Evolutionary conservation across 2,113 vertebrate species (phyloP).

Genomic region (Platysternon megacephalum): DNA sequence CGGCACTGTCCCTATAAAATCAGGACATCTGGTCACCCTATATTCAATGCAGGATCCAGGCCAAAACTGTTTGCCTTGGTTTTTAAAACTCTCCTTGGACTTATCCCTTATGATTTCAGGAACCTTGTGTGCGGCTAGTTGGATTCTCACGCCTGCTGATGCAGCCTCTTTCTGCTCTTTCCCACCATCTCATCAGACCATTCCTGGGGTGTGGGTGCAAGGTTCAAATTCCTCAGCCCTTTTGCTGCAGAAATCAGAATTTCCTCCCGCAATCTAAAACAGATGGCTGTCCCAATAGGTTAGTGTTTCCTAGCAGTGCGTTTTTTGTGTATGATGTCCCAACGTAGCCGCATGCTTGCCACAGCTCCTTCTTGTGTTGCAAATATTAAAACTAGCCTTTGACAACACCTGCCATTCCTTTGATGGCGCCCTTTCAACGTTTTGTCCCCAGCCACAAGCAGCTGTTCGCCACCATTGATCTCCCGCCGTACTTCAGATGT

Average conservation of each 20-base stretch:
- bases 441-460: rapidly evolving
- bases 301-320: rapidly evolving
- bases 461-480: background rate
- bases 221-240: background rate
- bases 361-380: background rate
- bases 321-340: background rate
- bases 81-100: background rate
- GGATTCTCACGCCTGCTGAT: background rate
- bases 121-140: background rate
- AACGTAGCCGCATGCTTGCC: background rate
- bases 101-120: rapidly evolving
- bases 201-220: background rate
- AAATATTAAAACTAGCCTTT: background rate
- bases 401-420: background rate
- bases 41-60: rapidly evolving
- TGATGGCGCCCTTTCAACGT: background rate
- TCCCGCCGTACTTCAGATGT: background rate
- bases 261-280: rapidly evolving
- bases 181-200: background rate
- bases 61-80: background rate
- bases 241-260: background rate
- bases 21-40: no score
- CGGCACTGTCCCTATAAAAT: no score
- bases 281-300: background rate
- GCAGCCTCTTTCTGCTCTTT: background rate